These are phyloP conservation scores for Microcebus ravelobensis DNA, from an alignment of 2,113 vertebrate genomes.

Conservation along the genomic window DNA sequence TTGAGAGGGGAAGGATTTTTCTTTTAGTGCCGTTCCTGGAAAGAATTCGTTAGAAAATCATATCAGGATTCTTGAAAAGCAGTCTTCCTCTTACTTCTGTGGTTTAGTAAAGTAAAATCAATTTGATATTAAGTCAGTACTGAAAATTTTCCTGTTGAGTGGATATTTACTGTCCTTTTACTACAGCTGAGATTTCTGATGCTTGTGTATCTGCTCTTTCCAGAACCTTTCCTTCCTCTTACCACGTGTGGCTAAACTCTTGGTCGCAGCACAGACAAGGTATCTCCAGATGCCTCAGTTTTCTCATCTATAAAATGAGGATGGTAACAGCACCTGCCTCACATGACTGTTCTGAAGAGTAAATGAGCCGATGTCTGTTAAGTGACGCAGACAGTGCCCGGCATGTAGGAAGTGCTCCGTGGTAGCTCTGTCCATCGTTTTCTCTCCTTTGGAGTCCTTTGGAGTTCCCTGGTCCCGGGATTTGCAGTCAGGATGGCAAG, in stretches of 20 bases:
- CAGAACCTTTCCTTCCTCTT: neutral
- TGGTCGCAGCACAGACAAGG: accelerated
- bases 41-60: neutral
- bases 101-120: neutral
- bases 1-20: neutral
- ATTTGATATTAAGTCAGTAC: neutral
- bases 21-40: neutral
- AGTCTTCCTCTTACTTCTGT: neutral
- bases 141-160: neutral
- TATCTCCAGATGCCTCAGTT: accelerated
- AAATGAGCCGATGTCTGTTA: accelerated
- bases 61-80: neutral
- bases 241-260: accelerated
- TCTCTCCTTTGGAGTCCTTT: accelerated
- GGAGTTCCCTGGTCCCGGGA: accelerated
- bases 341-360: accelerated
- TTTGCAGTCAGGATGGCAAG: neutral
- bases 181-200: neutral
- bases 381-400: accelerated
- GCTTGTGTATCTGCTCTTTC: neutral
- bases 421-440: accelerated
- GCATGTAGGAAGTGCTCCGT: accelerated
- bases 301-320: neutral
- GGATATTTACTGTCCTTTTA: neutral
- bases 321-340: accelerated